phyloP scores from a whole-genome alignment of 2,888 invertebrate genomes.

The Trachelus tabidus region DNA sequence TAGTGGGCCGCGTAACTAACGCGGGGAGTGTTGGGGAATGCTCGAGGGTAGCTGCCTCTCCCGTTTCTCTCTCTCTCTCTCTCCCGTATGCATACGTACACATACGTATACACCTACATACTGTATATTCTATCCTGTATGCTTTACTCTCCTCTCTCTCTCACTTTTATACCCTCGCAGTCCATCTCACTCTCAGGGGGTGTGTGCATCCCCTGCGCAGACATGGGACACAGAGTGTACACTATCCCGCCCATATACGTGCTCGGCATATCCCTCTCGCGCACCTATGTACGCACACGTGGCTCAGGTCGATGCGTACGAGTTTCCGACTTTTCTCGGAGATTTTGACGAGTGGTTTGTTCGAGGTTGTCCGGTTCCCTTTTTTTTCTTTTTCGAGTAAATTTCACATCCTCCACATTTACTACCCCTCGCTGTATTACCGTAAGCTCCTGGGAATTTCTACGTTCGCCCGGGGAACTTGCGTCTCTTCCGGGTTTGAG shows the following conservation, averaged over 20 bases:
- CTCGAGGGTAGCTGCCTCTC: slow-evolving; percentile 20
- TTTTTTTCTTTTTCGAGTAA: background rate
- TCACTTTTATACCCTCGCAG: background rate
- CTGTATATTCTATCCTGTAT: background rate
- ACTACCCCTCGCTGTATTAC: background rate
- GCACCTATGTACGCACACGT: background rate
- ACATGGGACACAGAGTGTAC: background rate
- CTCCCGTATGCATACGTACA: background rate
- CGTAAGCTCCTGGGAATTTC: background rate
- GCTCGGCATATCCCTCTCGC: background rate
- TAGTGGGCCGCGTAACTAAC: slow-evolving; percentile 42
- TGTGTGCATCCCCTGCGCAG: background rate
- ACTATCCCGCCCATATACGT: background rate
- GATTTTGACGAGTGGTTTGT: slow-evolving; percentile 59
- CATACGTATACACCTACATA: background rate
- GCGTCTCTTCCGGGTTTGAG: background rate
- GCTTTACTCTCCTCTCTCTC: background rate
- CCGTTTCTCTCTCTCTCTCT: background rate
- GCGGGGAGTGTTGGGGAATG: slow-evolving; percentile 4
- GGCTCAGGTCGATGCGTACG: background rate
- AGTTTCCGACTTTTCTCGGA: slow-evolving; percentile 33
- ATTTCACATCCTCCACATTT: background rate
- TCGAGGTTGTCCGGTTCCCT: background rate
- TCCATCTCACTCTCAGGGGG: background rate
- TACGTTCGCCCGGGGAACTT: background rate